Percentiles rank a stretch among this genome's conserved stretches.
Conservation (phyloP, 1,140 invertebrate species). For the Drosophila mojavensis region DNA sequence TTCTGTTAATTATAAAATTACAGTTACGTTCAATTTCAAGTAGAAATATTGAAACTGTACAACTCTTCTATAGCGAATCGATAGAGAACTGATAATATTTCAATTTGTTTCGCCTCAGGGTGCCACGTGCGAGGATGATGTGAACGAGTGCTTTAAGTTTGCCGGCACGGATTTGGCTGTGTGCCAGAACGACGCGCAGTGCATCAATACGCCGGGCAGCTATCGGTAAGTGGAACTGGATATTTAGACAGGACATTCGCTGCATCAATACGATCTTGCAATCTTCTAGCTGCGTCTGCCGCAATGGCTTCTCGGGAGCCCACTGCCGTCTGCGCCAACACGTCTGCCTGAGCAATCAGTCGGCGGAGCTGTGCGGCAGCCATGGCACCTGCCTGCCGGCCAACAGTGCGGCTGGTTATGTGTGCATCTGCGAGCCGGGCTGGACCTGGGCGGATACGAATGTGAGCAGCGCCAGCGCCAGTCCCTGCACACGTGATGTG, state of each 20-base stretch:
- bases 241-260: not conserved
- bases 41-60: too few species aligned
- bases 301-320: conserved; percentile 90
- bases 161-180: conserved; percentile 91
- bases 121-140: conserved; percentile 89
- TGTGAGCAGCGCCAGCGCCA: conserved; percentile 86
- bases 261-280: not conserved
- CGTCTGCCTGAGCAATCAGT: conserved; percentile 89
- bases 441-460: conserved; percentile 90
- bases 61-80: too few species aligned
- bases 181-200: conserved; percentile 96
- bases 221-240: conserved; percentile 87
- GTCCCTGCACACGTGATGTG: conserved; percentile 88
- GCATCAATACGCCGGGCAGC: conserved; percentile 91
- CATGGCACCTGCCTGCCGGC: conserved; percentile 92
- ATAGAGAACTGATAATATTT: not conserved
- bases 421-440: conserved; percentile 93
- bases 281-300: conserved; percentile 89
- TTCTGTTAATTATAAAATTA: too few species aligned
- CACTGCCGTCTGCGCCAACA: conserved; percentile 90
- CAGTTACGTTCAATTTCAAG: too few species aligned
- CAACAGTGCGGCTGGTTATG: conserved; percentile 86
- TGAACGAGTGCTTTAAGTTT: conserved; percentile 93
- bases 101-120: conserved; percentile 85
- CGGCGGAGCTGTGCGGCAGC: conserved; percentile 93